phyloP scores from a whole-genome alignment of 2,797 vertebrate genomes.

The Vireo griseus region DNA sequence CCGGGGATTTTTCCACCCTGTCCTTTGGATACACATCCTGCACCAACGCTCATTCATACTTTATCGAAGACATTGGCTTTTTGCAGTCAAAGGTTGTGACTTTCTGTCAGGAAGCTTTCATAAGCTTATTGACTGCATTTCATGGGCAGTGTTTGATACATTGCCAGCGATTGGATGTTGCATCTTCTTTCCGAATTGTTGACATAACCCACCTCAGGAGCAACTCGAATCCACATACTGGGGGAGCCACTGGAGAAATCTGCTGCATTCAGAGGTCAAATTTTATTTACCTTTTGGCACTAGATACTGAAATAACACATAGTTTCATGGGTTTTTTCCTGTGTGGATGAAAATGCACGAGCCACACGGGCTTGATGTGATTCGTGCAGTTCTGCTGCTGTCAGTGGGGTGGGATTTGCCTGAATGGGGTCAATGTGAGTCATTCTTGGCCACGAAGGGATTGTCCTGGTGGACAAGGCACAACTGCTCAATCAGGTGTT shows the following conservation, averaged over 20 bases:
- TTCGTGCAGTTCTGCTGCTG: accelerated
- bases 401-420: neutral
- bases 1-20: accelerated
- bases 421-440: neutral
- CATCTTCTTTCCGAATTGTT: neutral
- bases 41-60: neutral
- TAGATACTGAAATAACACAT: neutral
- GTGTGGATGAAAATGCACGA: accelerated
- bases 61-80: neutral
- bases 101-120: constrained; percentile 9
- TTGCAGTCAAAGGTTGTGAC: neutral
- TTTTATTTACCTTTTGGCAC: neutral
- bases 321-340: neutral
- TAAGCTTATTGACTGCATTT: neutral
- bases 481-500: neutral
- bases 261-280: neutral
- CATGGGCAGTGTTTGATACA: accelerated
- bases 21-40: neutral
- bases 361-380: accelerated
- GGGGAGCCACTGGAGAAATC: neutral
- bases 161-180: accelerated
- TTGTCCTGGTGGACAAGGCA: neutral
- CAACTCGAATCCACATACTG: accelerated
- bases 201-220: neutral
- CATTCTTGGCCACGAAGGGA: neutral